Conservation (phyloP, 1,140 invertebrate species). For the Probaryconus sp. region DNA sequence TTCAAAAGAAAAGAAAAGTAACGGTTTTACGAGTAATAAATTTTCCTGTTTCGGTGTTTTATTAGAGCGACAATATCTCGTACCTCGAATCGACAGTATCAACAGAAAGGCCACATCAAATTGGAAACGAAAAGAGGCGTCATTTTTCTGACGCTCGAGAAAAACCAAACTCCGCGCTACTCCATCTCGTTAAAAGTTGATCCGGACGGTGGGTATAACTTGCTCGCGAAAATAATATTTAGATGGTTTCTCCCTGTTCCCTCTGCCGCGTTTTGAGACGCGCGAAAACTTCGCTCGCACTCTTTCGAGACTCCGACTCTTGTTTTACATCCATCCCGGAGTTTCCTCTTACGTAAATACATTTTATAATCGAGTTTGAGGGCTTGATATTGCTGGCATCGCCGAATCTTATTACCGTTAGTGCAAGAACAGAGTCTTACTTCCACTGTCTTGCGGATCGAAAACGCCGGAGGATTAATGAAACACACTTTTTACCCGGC, state of each 20-base stretch:
- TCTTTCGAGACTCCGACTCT: conserved; percentile 55
- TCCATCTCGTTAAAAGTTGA: conserved; percentile 74
- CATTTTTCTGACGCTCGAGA: conserved; percentile 57
- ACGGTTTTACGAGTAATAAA: too few species aligned
- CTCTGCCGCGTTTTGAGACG: conserved; percentile 30
- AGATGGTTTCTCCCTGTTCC: conserved; percentile 71
- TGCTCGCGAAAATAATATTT: conserved; percentile 72
- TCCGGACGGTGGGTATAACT: conserved; percentile 61
- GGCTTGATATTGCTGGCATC: conserved; percentile 45
- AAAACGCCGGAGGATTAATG: neutral
- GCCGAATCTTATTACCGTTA: conserved; percentile 54
- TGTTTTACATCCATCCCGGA: conserved; percentile 63
- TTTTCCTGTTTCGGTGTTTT: too few species aligned
- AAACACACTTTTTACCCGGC: neutral
- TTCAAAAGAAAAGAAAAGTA: too few species aligned
- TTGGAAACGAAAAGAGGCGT: conserved; percentile 13
- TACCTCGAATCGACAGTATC: too few species aligned
- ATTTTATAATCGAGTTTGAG: conserved; percentile 66
- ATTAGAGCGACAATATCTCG: too few species aligned
- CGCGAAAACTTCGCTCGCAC: conserved; percentile 46
- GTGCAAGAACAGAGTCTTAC: conserved; percentile 18
- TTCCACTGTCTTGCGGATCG: conserved; percentile 18
- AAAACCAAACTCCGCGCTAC: conserved; percentile 57
- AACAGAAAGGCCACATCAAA: neutral
- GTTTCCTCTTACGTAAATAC: conserved; percentile 65